phyloP scores from a whole-genome alignment of 2,888 invertebrate genomes.

The Platerodrilus igneus region DNA sequence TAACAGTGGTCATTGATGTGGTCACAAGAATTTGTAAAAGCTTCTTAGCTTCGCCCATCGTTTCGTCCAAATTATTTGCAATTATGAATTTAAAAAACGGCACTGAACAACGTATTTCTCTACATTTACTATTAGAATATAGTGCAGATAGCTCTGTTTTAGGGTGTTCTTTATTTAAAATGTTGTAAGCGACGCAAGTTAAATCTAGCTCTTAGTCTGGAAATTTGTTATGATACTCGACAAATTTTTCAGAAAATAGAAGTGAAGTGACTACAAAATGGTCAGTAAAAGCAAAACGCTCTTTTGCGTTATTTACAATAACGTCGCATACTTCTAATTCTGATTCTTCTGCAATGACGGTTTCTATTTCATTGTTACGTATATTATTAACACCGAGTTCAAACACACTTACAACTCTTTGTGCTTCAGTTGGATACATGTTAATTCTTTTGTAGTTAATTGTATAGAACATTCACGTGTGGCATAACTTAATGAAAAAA shows the following conservation, averaged over 20 bases:
- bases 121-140: not conserved
- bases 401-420: not conserved
- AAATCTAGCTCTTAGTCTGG: not conserved
- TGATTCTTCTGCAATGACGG: not conserved
- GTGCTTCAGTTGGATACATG: not conserved
- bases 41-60: not conserved
- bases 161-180: not conserved
- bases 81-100: not conserved
- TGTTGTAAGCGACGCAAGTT: not conserved
- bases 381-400: not conserved
- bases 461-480: slow-evolving; percentile 4
- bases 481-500: slow-evolving; percentile 8
- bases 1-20: slow-evolving; percentile 4
- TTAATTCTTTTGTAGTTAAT: slow-evolving; percentile 3
- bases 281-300: slow-evolving; percentile 6
- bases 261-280: slow-evolving; percentile 5
- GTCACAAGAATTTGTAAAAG: slow-evolving; percentile 2
- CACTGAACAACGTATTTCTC: not conserved
- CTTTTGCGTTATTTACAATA: slow-evolving; percentile 2
- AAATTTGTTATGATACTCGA: slow-evolving; percentile 4
- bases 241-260: slow-evolving; percentile 6
- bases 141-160: slow-evolving; percentile 1
- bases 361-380: not conserved
- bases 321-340: slow-evolving; percentile 6
- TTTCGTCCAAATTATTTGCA: not conserved